A percentile compares a stretch with the other conserved stretches of the same genome.
These are phyloP conservation scores for Drosophila rellima DNA, from an alignment of 2,888 invertebrate species.

Conservation along the genomic window DNA sequence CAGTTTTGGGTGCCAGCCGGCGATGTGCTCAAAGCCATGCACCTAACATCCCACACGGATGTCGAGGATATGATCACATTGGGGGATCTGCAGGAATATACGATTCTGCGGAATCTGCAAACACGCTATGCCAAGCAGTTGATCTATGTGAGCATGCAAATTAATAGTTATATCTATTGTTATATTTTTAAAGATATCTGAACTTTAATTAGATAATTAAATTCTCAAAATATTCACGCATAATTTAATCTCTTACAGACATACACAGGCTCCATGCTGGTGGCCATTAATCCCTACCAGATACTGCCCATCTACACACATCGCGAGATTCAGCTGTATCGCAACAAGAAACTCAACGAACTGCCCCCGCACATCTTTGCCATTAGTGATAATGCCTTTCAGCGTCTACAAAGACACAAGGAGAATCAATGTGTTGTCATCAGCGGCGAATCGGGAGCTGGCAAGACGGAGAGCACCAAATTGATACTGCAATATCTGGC, in stretches of 20 bases:
- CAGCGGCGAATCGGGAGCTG: conserved; percentile 98
- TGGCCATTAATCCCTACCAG: conserved; percentile 98
- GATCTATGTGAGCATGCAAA: conserved; percentile 98
- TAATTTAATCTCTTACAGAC: conserved; percentile 88
- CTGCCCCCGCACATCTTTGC: conserved; percentile 98
- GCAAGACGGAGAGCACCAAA: conserved; percentile 98
- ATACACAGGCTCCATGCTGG: conserved; percentile 97
- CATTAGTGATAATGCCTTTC: conserved; percentile 96
- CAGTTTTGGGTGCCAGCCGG: conserved; percentile 88
- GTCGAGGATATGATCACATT: conserved; percentile 98
- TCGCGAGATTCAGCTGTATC: conserved; percentile 94
- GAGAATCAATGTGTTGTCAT: conserved; percentile 97
- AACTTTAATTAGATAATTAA: no score
- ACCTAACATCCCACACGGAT: conserved; percentile 91
- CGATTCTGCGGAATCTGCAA: conserved; percentile 95
- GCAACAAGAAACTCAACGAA: conserved; percentile 93
- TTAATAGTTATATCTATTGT: no score
- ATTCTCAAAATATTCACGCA: no score
- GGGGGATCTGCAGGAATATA: conserved; percentile 97
- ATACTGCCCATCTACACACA: conserved; percentile 97
- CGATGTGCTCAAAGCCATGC: conserved; percentile 90
- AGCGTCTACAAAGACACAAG: conserved; percentile 90
- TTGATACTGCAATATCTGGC: conserved; percentile 97
- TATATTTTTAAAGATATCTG: no score
- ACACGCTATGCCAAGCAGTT: conserved; percentile 94